These are phyloP conservation scores for Amiota mariae DNA, from an alignment of 2,888 invertebrate genomes.

Conservation along the genomic window DNA sequence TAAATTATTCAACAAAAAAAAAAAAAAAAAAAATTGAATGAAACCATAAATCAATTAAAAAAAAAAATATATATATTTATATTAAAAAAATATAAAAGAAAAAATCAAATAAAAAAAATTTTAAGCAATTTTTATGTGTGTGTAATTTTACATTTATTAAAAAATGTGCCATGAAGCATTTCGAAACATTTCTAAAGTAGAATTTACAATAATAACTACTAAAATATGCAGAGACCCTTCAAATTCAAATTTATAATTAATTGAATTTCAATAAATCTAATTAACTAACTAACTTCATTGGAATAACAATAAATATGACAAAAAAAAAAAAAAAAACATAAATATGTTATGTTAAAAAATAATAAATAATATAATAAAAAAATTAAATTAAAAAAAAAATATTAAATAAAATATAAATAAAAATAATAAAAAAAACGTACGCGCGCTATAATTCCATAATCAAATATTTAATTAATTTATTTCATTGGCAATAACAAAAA, in stretches of 20 bases:
- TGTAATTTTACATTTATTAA: neutral
- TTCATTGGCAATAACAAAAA: neutral
- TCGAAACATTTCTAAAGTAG: neutral
- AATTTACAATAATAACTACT: neutral
- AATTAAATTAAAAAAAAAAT: constrained; percentile 6
- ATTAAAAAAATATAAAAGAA: no score
- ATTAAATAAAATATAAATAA: constrained; percentile 31
- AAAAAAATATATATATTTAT: no score
- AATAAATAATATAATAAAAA: neutral
- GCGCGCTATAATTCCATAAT: constrained; percentile 46
- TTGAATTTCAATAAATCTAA: neutral
- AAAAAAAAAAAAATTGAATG: constrained; percentile 16
- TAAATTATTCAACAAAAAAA: neutral
- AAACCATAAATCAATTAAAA: constrained; percentile 24
- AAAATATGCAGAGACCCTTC: neutral
- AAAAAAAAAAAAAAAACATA: constrained; percentile 19
- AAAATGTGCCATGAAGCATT: constrained; percentile 27
- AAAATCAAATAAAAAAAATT: constrained; percentile 1
- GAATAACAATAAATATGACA: neutral
- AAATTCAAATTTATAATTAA: neutral
- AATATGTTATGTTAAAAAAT: constrained; percentile 13
- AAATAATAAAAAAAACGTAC: constrained; percentile 47
- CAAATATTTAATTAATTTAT: neutral
- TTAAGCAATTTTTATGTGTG: neutral
- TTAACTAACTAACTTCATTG: neutral